phyloP scores from a whole-genome alignment of 2,113 vertebrate genomes.

The Parotia lawesii region DNA sequence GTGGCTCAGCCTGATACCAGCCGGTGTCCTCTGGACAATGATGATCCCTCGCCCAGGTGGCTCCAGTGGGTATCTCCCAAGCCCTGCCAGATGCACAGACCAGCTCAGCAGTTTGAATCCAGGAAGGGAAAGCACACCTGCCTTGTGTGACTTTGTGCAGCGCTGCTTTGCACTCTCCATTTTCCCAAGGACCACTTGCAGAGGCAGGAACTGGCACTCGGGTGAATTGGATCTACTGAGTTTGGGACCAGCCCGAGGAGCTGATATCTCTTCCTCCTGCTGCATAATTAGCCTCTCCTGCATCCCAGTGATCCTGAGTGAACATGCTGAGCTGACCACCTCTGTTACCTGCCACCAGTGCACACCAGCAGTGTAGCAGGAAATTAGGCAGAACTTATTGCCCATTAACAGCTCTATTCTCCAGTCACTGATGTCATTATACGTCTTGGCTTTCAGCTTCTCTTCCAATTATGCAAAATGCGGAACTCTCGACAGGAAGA shows the following conservation, averaged over 20 bases:
- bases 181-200: not conserved
- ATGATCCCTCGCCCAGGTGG: accelerated
- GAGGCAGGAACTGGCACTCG: not conserved
- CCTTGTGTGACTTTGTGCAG: not conserved
- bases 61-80: not conserved
- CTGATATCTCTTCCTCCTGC: not conserved
- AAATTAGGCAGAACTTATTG: not conserved
- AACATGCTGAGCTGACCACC: not conserved
- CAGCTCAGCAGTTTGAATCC: not conserved
- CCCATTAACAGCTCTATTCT: not conserved
- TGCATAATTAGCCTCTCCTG: not conserved
- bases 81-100: not conserved
- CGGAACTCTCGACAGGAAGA: not conserved
- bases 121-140: not conserved
- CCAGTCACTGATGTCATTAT: not conserved
- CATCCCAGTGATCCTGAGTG: not conserved
- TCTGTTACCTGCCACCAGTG: not conserved
- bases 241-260: not conserved
- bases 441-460: not conserved
- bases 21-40: accelerated
- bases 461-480: not conserved
- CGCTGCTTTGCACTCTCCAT: not conserved
- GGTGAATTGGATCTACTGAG: not conserved
- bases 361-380: not conserved
- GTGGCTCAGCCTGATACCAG: not conserved